Conservation (phyloP, 2,797 vertebrate species). For the Arctocebus calabarensis region DNA sequence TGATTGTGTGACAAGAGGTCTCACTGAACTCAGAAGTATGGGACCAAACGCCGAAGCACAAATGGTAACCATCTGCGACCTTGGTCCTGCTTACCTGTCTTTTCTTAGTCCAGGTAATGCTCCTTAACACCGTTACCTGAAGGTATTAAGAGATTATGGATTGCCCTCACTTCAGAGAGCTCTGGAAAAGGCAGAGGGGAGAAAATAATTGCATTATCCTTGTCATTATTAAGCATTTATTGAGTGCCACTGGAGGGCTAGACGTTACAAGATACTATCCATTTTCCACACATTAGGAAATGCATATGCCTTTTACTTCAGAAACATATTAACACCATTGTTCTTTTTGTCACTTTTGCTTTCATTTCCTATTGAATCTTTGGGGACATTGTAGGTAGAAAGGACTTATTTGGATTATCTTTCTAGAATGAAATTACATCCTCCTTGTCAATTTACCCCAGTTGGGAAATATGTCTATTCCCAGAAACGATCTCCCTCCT, state of each 20-base stretch:
- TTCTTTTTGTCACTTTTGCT: constrained; percentile 78
- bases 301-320: constrained; percentile 62
- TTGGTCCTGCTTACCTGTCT: neutral
- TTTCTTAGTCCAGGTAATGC: constrained; percentile 68
- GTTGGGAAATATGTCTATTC: constrained; percentile 74
- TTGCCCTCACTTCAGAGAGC: neutral
- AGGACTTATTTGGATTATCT: constrained; percentile 69
- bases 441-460: constrained; percentile 71
- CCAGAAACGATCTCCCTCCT: constrained; percentile 66
- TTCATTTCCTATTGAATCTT: constrained; percentile 78
- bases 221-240: constrained; percentile 75
- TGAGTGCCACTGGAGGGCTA: constrained; percentile 64
- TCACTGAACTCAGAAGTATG: constrained; percentile 69
- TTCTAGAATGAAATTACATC: constrained; percentile 63
- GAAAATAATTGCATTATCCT: constrained; percentile 66
- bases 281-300: constrained; percentile 76
- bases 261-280: constrained; percentile 58
- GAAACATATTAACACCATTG: constrained; percentile 81
- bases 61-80: neutral
- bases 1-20: constrained; percentile 76
- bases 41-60: constrained; percentile 64
- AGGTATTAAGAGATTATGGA: constrained; percentile 70
- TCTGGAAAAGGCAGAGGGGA: constrained; percentile 41
- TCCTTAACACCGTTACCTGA: constrained; percentile 49
- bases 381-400: constrained; percentile 71